Evolutionary conservation across 1,140 invertebrate species (phyloP).

Genomic region (Calliopsis andreniformis): DNA sequence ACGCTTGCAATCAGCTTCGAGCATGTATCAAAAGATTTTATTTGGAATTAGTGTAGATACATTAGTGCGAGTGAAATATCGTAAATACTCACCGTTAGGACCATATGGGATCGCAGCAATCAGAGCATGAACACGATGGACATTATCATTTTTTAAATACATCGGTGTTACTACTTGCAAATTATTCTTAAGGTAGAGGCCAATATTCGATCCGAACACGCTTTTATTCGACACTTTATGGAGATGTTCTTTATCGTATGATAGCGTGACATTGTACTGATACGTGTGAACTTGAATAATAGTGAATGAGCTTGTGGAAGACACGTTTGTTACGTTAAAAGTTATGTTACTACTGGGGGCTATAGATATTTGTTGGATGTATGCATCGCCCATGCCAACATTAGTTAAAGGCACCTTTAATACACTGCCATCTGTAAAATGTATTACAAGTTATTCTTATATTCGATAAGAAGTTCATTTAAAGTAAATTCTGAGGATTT

Average conservation of each 20-base stretch:
- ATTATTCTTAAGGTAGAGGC: constrained; percentile 80
- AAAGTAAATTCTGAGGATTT: not conserved
- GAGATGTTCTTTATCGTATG: constrained; percentile 77
- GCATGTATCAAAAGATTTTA: too few relatives aligned
- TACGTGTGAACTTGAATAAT: constrained; percentile 87
- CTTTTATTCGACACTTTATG: constrained; percentile 72
- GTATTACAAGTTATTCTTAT: constrained; percentile 22
- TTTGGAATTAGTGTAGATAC: too few relatives aligned
- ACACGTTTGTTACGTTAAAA: constrained; percentile 81
- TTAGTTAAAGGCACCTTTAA: constrained; percentile 39
- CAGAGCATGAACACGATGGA: constrained; percentile 76
- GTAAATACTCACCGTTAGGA: constrained; percentile 79
- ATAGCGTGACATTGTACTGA: constrained; percentile 83
- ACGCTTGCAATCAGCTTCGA: too few relatives aligned
- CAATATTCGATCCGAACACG: constrained; percentile 84
- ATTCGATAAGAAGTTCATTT: not conserved
- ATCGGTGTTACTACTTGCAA: constrained; percentile 52
- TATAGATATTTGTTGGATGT: constrained; percentile 58
- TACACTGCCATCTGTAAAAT: constrained; percentile 54
- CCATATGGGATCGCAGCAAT: constrained; percentile 83
- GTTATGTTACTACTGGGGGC: constrained; percentile 64
- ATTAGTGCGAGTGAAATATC: too few relatives aligned
- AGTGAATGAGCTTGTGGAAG: constrained; percentile 82
- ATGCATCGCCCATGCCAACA: constrained; percentile 39
- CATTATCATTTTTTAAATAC: constrained; percentile 78